Conservation (phyloP, 2,888 invertebrate species). For the Tricholauxania praeusta region DNA sequence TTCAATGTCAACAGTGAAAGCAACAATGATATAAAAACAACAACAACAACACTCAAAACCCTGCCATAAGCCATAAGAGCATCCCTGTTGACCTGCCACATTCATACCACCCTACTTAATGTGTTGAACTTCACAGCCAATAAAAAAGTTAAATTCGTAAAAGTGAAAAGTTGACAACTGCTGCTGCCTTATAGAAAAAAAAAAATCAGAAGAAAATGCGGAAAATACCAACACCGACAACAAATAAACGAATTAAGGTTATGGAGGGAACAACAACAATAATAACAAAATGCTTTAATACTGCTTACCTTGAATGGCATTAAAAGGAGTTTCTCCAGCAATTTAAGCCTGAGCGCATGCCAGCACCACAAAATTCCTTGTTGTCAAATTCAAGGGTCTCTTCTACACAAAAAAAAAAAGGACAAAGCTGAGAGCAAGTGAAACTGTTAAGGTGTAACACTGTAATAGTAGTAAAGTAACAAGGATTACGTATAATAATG, state of each 20-base stretch:
- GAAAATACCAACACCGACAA: conserved; percentile 14
- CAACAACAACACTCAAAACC: too few relatives aligned
- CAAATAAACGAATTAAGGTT: conserved; percentile 40
- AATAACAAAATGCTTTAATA: background rate
- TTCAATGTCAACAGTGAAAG: conserved; percentile 8
- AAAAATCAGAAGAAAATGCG: conserved; percentile 34
- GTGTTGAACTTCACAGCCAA: conserved; percentile 17
- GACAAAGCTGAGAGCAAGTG: background rate
- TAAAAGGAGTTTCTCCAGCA: background rate
- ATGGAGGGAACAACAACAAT: background rate
- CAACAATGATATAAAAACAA: too few relatives aligned
- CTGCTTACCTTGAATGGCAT: background rate
- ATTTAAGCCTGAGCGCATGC: background rate
- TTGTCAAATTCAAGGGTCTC: conserved; percentile 10
- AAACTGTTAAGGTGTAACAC: background rate
- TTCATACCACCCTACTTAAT: background rate
- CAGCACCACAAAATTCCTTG: background rate
- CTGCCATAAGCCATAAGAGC: background rate
- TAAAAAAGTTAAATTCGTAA: conserved; percentile 21
- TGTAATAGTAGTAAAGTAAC: background rate
- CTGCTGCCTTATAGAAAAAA: conserved; percentile 20
- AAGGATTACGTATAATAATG: conserved; percentile 34
- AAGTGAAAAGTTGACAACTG: conserved; percentile 35
- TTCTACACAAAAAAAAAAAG: background rate
- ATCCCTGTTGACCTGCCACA: too few relatives aligned